phyloP scores from a whole-genome alignment of 2,888 invertebrate genomes.

The Steinernema carpocapsae region DNA sequence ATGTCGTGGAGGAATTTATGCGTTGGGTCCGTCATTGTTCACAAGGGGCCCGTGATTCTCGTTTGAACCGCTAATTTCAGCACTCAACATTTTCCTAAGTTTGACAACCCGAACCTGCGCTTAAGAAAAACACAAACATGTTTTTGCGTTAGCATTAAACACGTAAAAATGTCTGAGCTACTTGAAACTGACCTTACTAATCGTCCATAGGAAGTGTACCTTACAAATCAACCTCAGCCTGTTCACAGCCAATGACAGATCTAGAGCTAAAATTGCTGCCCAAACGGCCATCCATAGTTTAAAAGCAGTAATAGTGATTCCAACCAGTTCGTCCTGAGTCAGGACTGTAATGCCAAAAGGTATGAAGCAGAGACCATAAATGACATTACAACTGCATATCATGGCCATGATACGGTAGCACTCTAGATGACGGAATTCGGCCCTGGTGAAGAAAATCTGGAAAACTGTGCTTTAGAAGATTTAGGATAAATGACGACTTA shows the following conservation, averaged over 20 bases:
- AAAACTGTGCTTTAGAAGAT: not conserved
- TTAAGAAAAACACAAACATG: not conserved
- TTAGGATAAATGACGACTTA: not conserved
- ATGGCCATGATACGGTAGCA: slow-evolving; percentile 18
- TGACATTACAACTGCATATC: not conserved
- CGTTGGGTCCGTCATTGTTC: too few relatives aligned
- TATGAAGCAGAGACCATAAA: slow-evolving; percentile 8
- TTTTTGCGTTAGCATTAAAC: not conserved
- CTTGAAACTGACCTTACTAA: not conserved
- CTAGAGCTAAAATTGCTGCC: slow-evolving; percentile 12
- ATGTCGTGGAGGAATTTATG: too few relatives aligned
- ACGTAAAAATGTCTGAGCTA: not conserved
- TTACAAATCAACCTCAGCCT: slow-evolving; percentile 10
- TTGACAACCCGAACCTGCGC: not conserved
- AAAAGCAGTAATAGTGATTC: not conserved
- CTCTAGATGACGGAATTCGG: not conserved
- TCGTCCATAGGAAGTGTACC: not conserved
- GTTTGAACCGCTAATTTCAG: not conserved
- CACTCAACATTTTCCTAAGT: not conserved
- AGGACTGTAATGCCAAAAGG: slow-evolving; percentile 3
- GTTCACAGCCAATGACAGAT: slow-evolving; percentile 13
- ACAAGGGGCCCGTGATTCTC: not conserved
- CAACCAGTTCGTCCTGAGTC: slow-evolving; percentile 3
- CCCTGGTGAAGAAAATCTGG: not conserved
- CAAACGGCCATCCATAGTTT: slow-evolving; percentile 5